Evolutionary conservation across 2,113 vertebrate species (phyloP).

Genomic region (Gallinago jamesoni): DNA sequence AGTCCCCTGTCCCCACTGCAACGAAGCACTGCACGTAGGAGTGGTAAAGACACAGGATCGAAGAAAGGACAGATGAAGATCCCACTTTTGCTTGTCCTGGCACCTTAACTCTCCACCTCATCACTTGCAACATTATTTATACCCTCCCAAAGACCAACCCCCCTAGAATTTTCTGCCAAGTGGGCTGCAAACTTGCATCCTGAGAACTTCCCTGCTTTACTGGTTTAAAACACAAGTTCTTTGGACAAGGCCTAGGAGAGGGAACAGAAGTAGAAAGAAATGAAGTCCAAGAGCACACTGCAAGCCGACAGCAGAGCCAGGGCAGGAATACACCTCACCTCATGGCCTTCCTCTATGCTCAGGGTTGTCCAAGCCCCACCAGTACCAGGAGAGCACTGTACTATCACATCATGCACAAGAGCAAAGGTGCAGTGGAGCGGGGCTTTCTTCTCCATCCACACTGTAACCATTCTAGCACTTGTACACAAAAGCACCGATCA

Average conservation of each 20-base stretch:
- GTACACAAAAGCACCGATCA: neutral
- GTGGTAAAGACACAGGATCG: neutral
- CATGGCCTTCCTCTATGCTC: neutral
- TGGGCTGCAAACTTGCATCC: neutral
- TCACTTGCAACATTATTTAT: neutral
- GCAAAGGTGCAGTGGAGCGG: rapidly evolving
- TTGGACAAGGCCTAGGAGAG: neutral
- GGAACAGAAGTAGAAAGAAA: neutral
- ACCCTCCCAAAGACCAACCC: neutral
- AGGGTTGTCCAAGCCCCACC: neutral
- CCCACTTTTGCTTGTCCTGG: neutral
- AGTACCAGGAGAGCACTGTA: neutral
- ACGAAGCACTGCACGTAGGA: rapidly evolving
- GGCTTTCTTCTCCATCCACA: neutral
- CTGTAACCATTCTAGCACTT: neutral
- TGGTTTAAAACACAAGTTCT: neutral
- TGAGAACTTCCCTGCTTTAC: neutral
- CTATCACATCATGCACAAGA: neutral
- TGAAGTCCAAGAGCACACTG: neutral
- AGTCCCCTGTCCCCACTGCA: neutral
- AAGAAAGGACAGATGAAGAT: neutral
- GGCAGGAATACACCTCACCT: neutral
- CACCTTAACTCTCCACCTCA: neutral
- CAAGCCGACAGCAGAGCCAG: neutral
- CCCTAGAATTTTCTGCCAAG: neutral